Evolutionary conservation across 2,888 invertebrate species (phyloP), one percentile per base, ranked within the genome.

Genomic region (Drosophila infuscata): DNA sequence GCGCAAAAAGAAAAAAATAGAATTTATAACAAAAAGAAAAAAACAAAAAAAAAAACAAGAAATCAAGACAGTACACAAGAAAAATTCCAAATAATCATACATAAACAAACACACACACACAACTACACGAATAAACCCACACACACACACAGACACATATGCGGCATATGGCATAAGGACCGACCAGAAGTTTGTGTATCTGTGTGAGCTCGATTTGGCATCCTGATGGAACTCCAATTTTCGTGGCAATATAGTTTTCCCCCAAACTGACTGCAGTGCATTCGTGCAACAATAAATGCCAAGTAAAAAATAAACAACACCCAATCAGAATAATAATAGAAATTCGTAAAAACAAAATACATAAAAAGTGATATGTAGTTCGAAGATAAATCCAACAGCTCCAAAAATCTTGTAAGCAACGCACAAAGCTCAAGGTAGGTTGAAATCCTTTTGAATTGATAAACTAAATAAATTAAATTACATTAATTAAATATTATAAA

Each of bases 361-460:
- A 53, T 51, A 77, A 74, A 70, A 51, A 74, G 81, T 82, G 88
- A 64, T 60, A 82, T 80, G 82, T 76, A 76, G 80, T 67, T 57
- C 33, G 60, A 63, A 71, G 30, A 58, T 30, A 70, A 35, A 63
- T 73, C 51, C 67, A 52, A 49, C 46, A 69, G 62, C 61, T 70
- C 65, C 62, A 38, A 69, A 57, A 38, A 70, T 66, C 69, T 70
- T 66, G 57, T 66, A 57, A 36, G 64, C 61, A 71, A 60, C 74
- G 75, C 81, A 81, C 81, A 75, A 84, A 84, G 59, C 66, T 71
- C 66, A 70, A 70, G 82, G 85, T 85, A 69, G 79, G 83, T 57
- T 38, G 8, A 62, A 54, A 65, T 67, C 62, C 36, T 41, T 53
- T 46, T 15, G 25, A 15, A 25, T 15, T 25, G 15, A 46, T 15